A percentile compares a stretch with the other conserved stretches of the same genome.
These are phyloP conservation scores for Cynaeus angustus DNA, from an alignment of 2,888 invertebrate species.

Conservation along the genomic window DNA sequence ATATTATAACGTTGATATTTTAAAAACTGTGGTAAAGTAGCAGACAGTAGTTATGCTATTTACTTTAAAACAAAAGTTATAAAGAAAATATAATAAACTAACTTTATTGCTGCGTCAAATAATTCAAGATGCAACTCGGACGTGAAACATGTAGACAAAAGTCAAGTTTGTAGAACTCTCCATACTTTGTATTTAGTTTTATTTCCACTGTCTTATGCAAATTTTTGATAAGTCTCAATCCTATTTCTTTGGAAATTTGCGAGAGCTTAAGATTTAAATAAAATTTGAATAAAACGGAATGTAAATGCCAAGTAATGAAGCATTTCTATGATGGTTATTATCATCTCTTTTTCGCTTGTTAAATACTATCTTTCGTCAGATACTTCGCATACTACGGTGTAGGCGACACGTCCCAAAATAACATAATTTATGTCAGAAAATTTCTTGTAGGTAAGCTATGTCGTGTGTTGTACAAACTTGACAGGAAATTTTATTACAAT, in stretches of 20 bases:
- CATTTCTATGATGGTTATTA: conserved; percentile 20
- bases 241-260: conserved; percentile 35
- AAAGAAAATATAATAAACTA: neutral
- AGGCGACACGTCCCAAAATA: conserved; percentile 34
- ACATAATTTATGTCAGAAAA: conserved; percentile 44
- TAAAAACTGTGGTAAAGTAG: too few relatives aligned
- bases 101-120: conserved; percentile 5
- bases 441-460: conserved; percentile 37
- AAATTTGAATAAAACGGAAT: conserved; percentile 46
- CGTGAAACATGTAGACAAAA: conserved; percentile 1
- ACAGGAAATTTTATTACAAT: conserved; percentile 48
- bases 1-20: too few relatives aligned
- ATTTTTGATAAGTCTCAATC: conserved; percentile 33
- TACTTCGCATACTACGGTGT: conserved; percentile 30
- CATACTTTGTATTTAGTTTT: conserved; percentile 4
- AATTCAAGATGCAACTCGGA: conserved; percentile 4
- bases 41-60: too few relatives aligned
- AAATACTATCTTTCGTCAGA: conserved; percentile 27
- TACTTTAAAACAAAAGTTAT: neutral
- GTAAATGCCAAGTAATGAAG: conserved; percentile 26
- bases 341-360: conserved; percentile 8
- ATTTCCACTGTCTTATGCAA: conserved; percentile 23
- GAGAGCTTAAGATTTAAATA: conserved; percentile 35
- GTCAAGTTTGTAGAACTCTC: conserved; percentile 9
- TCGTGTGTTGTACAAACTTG: conserved; percentile 39